A percentile compares a stretch with the other conserved stretches of the same genome.
phyloP scores from a whole-genome alignment of 2,113 vertebrate species.

The Pangasianodon hypophthalmus region DNA sequence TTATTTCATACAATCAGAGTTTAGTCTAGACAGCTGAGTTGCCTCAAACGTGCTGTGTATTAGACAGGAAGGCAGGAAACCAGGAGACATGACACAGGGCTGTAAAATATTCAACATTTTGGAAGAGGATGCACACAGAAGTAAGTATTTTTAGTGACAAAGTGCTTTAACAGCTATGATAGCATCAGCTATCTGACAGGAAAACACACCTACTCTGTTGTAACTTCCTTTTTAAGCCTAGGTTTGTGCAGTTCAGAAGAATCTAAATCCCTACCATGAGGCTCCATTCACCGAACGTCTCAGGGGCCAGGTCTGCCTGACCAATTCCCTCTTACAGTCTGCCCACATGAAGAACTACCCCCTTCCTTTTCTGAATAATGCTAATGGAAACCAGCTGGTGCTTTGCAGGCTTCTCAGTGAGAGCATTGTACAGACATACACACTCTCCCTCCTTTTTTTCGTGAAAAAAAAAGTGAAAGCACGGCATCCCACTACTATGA shows the following conservation, averaged over 20 bases:
- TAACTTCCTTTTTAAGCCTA: constrained; percentile 18
- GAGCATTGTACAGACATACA: constrained; percentile 25
- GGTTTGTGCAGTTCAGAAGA: constrained; percentile 39
- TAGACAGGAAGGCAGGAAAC: background rate
- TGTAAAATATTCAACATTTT: background rate
- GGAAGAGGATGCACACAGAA: background rate
- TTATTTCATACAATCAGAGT: background rate
- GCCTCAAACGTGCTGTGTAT: background rate
- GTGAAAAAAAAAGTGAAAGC: constrained; percentile 33
- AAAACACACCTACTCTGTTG: background rate
- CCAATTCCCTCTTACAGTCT: constrained; percentile 64
- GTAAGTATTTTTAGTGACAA: background rate
- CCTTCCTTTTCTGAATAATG: constrained; percentile 68
- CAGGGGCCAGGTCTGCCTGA: constrained; percentile 51
- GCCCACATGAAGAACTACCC: constrained; percentile 60
- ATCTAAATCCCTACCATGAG: constrained; percentile 64
- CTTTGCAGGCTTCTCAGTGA: constrained; percentile 56
- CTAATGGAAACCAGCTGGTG: constrained; percentile 77
- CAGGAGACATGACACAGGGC: background rate
- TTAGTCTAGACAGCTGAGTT: background rate
- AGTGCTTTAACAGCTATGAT: too few species aligned
- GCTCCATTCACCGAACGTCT: constrained; percentile 53
- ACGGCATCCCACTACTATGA: constrained; percentile 11
- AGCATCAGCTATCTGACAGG: background rate
- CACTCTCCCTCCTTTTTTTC: constrained; percentile 3